phyloP scores from a whole-genome alignment of 1,140 invertebrate species.

The Drosophila equinoxialis region DNA sequence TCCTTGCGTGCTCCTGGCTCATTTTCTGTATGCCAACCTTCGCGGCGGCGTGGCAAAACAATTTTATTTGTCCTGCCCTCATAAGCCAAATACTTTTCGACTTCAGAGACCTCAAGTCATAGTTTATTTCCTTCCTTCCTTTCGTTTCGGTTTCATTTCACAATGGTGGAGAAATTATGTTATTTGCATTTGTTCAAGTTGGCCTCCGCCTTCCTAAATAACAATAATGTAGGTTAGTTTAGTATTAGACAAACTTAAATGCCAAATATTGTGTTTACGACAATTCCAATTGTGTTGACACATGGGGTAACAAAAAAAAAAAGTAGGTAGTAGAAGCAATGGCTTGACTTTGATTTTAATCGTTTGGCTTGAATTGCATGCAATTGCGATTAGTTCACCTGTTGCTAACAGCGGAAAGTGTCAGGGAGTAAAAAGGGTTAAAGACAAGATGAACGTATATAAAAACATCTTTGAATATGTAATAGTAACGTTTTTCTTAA shows the following conservation, averaged over 20 bases:
- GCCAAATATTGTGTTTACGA: conserved; percentile 67
- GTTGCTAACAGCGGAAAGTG: conserved; percentile 17
- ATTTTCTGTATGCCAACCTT: conserved; percentile 72
- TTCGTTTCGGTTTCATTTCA: no score
- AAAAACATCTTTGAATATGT: no score
- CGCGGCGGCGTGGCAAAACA: conserved; percentile 75
- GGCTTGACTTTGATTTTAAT: conserved; percentile 57
- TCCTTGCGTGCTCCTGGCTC: conserved; percentile 67
- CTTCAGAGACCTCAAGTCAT: conserved; percentile 34
- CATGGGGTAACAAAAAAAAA: neutral
- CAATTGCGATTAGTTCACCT: conserved; percentile 31
- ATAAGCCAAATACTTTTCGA: conserved; percentile 60
- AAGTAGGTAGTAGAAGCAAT: neutral
- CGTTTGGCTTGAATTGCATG: conserved; percentile 59
- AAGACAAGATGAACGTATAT: no score
- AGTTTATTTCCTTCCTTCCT: neutral
- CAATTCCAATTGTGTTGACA: conserved; percentile 72
- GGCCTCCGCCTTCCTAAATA: neutral
- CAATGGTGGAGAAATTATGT: conserved; percentile 59
- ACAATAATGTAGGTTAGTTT: conserved; percentile 6
- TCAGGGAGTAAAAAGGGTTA: no score
- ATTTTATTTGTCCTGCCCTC: conserved; percentile 73
- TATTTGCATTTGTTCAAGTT: conserved; percentile 79
- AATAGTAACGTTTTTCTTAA: neutral
- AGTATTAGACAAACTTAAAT: conserved; percentile 46